Base-by-base conservation (phyloP, 2,113 vertebrate species). In the Corynorhinus townsendii region DNA sequence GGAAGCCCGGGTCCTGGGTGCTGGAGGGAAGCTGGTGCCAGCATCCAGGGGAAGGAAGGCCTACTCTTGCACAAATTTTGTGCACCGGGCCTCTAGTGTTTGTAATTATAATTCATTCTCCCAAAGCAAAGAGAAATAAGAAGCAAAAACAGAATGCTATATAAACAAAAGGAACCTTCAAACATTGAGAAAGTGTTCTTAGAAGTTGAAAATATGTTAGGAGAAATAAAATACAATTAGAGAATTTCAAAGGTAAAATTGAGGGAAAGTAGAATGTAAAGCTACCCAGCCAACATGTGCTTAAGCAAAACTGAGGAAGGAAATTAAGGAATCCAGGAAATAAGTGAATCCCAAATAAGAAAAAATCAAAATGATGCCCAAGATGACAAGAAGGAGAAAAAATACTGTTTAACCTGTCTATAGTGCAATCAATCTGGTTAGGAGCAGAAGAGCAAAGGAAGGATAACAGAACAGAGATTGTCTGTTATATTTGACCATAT, bases 311-410 rank as follows among this genome's bases (percentile, higher is more conserved):
- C 52, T 89, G 68, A 66, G 83, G 89, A 93, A 95, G 88, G 84
- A 95, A 91, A 83, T 83, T 26, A 80, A 88, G 20, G n/a, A 84
- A 90, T 88, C 59, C 93, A 93, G 96, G 93, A 93, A 96, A 82
- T 86, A 95, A 87, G 66, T 86, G 91, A 97, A 45, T 86, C 45
- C 84, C 86, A 45, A 35, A 86, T 56, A 83, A 80, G 89, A 96
- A 94, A 93, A 75, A 91, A 47, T 94, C 75, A 86, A 86, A 96
- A 49, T 5, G 28, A 90, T 88, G 69, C 52, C 49, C 75, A 93
- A 85, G 28, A 33, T 56, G 72, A 56, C 4, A 30, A 10, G 7
- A 17, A 17, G 9, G 3, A 3, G 1, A 11, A 52, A 20, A 79
- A 28, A 7, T 26, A 22, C 10, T 83, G 14, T 40, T 81, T 54